These are phyloP conservation scores for Ostrea denselamellosa DNA, from an alignment of 1,140 invertebrate genomes.

Conservation along the genomic window DNA sequence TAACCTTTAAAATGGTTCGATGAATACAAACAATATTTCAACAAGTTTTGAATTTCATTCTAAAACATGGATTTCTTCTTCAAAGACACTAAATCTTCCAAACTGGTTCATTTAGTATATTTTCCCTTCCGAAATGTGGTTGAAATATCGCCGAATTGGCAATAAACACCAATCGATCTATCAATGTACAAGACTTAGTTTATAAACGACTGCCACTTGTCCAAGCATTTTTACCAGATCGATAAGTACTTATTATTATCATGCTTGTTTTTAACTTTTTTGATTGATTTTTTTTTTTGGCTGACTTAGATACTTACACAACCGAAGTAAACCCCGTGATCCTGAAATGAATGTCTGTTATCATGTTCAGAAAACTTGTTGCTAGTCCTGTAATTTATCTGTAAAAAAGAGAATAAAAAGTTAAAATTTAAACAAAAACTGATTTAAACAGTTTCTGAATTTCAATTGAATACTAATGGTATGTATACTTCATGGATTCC, in stretches of 20 bases:
- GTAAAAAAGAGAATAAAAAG: conserved; percentile 49
- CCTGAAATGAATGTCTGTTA: conserved; percentile 73
- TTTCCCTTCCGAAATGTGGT: no score
- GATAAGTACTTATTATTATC: neutral
- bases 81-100: no score
- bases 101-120: no score
- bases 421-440: neutral
- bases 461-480: neutral
- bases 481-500: conserved; percentile 39
- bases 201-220: neutral
- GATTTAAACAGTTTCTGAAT: neutral
- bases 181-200: neutral
- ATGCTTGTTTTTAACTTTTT: neutral
- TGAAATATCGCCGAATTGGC: no score
- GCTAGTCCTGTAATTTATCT: conserved; percentile 66
- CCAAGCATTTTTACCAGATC: neutral
- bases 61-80: neutral
- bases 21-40: conserved; percentile 7
- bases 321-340: conserved; percentile 73
- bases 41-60: conserved; percentile 11
- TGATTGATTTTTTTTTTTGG: neutral
- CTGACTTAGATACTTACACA: conserved; percentile 68
- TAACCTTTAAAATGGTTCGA: neutral
- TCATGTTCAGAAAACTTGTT: conserved; percentile 74
- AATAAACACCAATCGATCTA: no score